A percentile compares a stretch with the other conserved stretches of the same genome.
Evolutionary conservation across 2,888 invertebrate species (phyloP).

Genomic region (Trichogramma dendrolimi): DNA sequence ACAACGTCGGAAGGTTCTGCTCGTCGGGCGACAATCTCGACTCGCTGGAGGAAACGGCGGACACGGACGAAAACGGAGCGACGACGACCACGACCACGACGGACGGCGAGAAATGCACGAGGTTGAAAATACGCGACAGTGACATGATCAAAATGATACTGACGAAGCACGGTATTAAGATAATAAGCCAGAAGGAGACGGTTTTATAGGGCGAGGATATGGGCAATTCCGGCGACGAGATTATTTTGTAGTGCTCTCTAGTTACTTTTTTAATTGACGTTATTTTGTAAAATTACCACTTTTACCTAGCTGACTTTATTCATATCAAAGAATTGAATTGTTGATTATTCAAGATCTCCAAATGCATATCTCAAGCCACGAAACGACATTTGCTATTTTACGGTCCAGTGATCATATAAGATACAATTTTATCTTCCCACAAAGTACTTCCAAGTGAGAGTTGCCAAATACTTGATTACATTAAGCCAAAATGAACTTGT

Average conservation of each 20-base stretch:
- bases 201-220: constrained; percentile 46
- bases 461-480: too few relatives aligned
- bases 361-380: too few relatives aligned
- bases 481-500: too few relatives aligned
- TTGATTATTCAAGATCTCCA: too few relatives aligned
- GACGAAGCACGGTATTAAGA: constrained; percentile 74
- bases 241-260: constrained; percentile 16
- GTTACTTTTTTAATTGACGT: not conserved
- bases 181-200: constrained; percentile 75
- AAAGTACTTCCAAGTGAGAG: too few relatives aligned
- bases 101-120: constrained; percentile 18
- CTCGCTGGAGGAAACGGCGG: constrained; percentile 36
- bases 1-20: constrained; percentile 41
- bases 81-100: constrained; percentile 13
- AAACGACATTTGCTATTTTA: too few relatives aligned
- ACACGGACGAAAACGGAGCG: constrained; percentile 30
- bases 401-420: too few relatives aligned
- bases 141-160: constrained; percentile 70
- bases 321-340: too few relatives aligned
- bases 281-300: constrained; percentile 15
- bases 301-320: too few relatives aligned
- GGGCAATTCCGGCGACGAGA: constrained; percentile 17
- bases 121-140: constrained; percentile 38
- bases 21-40: constrained; percentile 43
- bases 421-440: too few relatives aligned